A percentile compares a stretch with the other conserved stretches of the same genome.
These are phyloP conservation scores for Apotomis betuletana DNA, from an alignment of 2,888 invertebrate species.

Conservation along the genomic window DNA sequence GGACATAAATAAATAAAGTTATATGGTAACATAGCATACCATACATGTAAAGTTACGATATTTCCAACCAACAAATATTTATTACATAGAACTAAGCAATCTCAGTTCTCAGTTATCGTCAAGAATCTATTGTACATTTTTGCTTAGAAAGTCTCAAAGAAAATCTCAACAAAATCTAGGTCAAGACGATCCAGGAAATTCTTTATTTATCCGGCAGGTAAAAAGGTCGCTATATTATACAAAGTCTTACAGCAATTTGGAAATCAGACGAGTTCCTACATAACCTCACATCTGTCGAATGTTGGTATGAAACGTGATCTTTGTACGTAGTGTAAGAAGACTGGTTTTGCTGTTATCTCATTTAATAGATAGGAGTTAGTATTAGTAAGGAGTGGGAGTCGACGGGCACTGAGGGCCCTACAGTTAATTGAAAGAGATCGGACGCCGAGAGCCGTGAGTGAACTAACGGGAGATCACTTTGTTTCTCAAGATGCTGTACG, in stretches of 20 bases:
- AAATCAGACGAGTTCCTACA: slow-evolving; percentile 15
- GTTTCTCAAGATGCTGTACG: slow-evolving; percentile 45
- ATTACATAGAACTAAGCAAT: background rate
- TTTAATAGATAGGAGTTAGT: slow-evolving; percentile 10
- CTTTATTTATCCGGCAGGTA: slow-evolving; percentile 36
- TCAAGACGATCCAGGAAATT: slow-evolving; percentile 38
- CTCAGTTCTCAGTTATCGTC: background rate
- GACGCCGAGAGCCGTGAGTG: slow-evolving; percentile 59
- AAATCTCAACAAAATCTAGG: slow-evolving; percentile 45
- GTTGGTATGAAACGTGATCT: background rate
- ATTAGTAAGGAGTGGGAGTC: slow-evolving; percentile 17
- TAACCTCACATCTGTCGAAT: background rate
- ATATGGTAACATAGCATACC: no score
- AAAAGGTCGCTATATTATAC: slow-evolving; percentile 34
- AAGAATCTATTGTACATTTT: slow-evolving; percentile 22
- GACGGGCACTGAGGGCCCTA: slow-evolving; percentile 57
- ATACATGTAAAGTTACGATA: background rate
- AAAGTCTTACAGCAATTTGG: slow-evolving; percentile 42
- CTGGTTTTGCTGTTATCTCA: background rate
- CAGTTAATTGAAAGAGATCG: slow-evolving; percentile 80
- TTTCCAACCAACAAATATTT: background rate
- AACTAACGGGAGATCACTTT: slow-evolving; percentile 58
- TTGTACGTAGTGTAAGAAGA: background rate
- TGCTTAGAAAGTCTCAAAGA: slow-evolving; percentile 39
- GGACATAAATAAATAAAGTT: no score